Evolutionary conservation across 1,140 invertebrate species (phyloP).

Genomic region (Drepana arcuata): DNA sequence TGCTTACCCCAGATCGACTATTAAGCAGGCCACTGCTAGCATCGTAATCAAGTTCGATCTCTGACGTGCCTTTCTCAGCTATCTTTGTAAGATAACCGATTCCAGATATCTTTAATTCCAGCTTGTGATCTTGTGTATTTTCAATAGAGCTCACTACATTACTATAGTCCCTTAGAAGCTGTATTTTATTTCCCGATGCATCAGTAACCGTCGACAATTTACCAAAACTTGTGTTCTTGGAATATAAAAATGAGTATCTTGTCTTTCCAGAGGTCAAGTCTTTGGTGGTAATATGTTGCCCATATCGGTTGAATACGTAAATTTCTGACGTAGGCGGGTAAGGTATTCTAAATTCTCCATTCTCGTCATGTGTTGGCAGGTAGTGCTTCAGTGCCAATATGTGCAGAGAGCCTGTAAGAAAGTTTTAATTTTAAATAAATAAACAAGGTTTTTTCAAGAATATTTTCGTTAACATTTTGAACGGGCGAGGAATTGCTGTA

Average conservation of each 20-base stretch:
- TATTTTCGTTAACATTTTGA: no score
- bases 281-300: conserved; percentile 94
- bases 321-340: conserved; percentile 93
- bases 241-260: conserved; percentile 95
- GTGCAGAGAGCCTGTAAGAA: conserved; percentile 79
- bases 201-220: conserved; percentile 94
- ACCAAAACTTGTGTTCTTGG: conserved; percentile 96
- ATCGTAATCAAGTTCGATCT: conserved; percentile 89
- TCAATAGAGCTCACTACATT: conserved; percentile 93
- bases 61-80: conserved; percentile 84
- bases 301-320: conserved; percentile 95
- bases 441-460: no score
- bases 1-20: conserved; percentile 81
- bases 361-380: conserved; percentile 89
- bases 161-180: conserved; percentile 92
- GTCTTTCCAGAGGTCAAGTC: conserved; percentile 93
- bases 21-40: conserved; percentile 85
- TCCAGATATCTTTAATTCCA: conserved; percentile 89
- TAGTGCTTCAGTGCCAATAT: conserved; percentile 93
- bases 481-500: no score
- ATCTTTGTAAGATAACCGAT: conserved; percentile 89
- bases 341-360: conserved; percentile 93
- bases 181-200: conserved; percentile 93
- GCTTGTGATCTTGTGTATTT: conserved; percentile 94
- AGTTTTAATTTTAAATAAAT: no score